phyloP scores from a whole-genome alignment of 2,113 vertebrate genomes.

The Nipponia nippon region DNA sequence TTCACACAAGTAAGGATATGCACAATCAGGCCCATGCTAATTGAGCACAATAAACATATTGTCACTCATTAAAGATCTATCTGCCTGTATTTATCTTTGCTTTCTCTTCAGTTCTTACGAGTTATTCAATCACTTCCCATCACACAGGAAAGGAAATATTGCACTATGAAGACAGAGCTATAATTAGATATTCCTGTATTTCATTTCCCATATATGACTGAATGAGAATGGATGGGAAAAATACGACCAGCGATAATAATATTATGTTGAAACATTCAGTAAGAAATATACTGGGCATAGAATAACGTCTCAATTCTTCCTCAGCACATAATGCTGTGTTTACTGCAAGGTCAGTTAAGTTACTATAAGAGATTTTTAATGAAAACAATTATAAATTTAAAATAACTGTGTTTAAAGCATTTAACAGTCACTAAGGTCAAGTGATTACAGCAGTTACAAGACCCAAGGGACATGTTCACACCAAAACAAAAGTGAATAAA shows the following conservation, averaged over 20 bases:
- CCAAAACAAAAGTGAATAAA: slow-evolving; percentile 87
- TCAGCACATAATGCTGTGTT: slow-evolving; percentile 34
- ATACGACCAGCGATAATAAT: slow-evolving; percentile 1
- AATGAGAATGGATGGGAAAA: slow-evolving; percentile 17
- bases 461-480: slow-evolving; percentile 79
- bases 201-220: slow-evolving; percentile 27
- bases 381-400: slow-evolving; percentile 86
- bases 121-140: neutral
- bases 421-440: slow-evolving; percentile 82
- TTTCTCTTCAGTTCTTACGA: neutral
- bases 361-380: slow-evolving; percentile 78
- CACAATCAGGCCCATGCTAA: neutral
- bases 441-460: slow-evolving; percentile 83
- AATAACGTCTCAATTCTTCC: slow-evolving; percentile 58
- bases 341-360: slow-evolving; percentile 75
- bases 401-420: slow-evolving; percentile 85
- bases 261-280: neutral
- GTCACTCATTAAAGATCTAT: neutral
- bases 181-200: slow-evolving; percentile 43
- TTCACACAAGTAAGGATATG: neutral
- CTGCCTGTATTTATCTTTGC: neutral
- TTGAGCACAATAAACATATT: neutral
- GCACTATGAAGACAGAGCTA: neutral
- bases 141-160: neutral
- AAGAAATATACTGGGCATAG: slow-evolving; percentile 27